These are phyloP conservation scores for Drosophila fulvimacula DNA, from an alignment of 2,888 invertebrate genomes.

Conservation along the genomic window DNA sequence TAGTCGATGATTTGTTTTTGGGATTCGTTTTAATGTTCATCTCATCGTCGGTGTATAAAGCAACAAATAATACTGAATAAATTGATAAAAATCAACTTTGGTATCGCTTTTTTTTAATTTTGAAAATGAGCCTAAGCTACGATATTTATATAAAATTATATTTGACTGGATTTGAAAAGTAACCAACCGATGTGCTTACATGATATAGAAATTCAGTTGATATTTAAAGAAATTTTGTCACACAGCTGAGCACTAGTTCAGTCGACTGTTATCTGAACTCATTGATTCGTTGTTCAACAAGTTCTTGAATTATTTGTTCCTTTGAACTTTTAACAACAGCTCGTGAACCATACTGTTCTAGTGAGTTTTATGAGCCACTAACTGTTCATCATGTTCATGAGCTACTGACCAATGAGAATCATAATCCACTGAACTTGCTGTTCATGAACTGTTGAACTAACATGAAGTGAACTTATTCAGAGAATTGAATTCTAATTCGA, in stretches of 20 bases:
- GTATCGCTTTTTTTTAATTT: constrained; percentile 21
- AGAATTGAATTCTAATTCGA: neutral
- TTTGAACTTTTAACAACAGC: neutral
- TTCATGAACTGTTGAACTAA: neutral
- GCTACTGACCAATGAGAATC: neutral
- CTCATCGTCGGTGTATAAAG: constrained; percentile 57
- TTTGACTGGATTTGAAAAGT: neutral
- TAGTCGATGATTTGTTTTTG: constrained; percentile 24
- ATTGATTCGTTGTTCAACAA: neutral
- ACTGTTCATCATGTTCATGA: neutral
- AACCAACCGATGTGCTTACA: constrained; percentile 2
- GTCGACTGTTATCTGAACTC: neutral
- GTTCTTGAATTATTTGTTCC: neutral
- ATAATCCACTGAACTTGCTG: neutral
- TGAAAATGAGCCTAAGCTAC: constrained; percentile 17
- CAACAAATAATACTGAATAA: constrained; percentile 75
- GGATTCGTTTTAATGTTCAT: constrained; percentile 13
- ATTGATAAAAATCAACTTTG: constrained; percentile 72
- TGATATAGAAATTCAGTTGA: neutral
- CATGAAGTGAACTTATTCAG: neutral
- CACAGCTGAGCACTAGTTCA: neutral
- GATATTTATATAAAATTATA: neutral
- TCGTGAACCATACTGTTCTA: neutral
- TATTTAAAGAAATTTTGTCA: neutral
- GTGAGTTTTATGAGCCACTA: neutral